Percentiles rank a stretch among this genome's conserved stretches.
Conservation (phyloP, 2,797 vertebrate species). For the Momotus momota region DNA sequence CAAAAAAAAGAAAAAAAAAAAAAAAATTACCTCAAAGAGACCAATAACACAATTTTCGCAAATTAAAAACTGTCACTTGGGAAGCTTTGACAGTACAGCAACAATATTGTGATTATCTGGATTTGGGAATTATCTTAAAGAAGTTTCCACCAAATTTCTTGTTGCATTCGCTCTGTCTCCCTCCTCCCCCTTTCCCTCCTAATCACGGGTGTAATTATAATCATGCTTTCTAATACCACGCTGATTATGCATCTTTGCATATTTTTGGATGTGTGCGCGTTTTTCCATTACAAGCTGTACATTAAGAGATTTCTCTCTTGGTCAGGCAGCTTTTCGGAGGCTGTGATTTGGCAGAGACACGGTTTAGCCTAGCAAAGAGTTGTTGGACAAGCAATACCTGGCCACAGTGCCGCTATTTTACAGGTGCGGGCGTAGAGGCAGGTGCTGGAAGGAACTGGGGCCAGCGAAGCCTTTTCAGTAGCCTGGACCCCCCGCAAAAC, state of each 20-base stretch:
- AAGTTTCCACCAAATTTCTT: slow-evolving; percentile 37
- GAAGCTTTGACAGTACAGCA: not conserved
- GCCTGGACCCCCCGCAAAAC: not conserved
- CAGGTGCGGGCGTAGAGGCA: not conserved
- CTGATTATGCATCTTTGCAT: not conserved
- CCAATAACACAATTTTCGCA: not conserved
- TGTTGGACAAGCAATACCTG: not conserved
- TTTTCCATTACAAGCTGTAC: not conserved
- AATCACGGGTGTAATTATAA: slow-evolving; percentile 18
- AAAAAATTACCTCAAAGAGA: not conserved
- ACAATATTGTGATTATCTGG: not conserved
- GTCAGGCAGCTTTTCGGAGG: not conserved
- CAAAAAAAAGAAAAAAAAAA: too few relatives aligned
- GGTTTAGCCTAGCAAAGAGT: not conserved
- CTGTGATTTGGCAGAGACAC: not conserved
- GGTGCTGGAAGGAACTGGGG: not conserved
- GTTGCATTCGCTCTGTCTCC: not conserved
- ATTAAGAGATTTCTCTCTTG: not conserved
- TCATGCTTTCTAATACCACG: slow-evolving; percentile 1
- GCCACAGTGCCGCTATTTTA: not conserved
- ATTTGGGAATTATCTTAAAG: not conserved
- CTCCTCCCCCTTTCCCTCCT: not conserved
- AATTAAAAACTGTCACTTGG: not conserved
- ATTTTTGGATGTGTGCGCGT: not conserved
- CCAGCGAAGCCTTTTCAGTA: not conserved